These are phyloP conservation scores for Leucopternis melanops DNA, from an alignment of 2,113 vertebrate genomes.

Conservation along the genomic window DNA sequence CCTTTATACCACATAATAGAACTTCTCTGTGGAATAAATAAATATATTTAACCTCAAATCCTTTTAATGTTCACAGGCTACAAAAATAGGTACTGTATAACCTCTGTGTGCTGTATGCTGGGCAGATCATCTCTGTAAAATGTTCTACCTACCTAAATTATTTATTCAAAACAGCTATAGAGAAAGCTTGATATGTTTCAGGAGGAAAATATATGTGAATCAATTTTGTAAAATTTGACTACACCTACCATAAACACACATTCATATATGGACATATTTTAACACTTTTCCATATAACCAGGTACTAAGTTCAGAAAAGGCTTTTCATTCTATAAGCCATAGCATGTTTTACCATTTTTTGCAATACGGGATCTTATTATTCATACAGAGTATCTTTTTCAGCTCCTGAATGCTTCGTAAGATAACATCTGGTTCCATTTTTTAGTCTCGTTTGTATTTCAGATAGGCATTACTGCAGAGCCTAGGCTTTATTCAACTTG, in stretches of 20 bases:
- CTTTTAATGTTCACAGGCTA: not conserved
- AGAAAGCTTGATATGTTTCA: slow-evolving; percentile 28
- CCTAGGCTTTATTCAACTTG: not conserved
- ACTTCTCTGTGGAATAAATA: not conserved
- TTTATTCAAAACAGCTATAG: slow-evolving; percentile 47
- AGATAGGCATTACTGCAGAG: not conserved
- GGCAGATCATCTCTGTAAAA: not conserved
- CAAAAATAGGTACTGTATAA: not conserved
- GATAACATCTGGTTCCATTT: not conserved
- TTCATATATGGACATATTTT: not conserved
- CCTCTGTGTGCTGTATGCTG: not conserved
- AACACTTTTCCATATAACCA: not conserved
- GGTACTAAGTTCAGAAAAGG: not conserved
- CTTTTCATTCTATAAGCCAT: not conserved
- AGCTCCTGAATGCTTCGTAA: not conserved
- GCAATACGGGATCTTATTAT: not conserved
- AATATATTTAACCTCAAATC: slow-evolving; percentile 6
- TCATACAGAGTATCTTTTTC: not conserved
- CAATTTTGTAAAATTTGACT: slow-evolving; percentile 11
- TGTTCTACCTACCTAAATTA: slow-evolving; percentile 37
- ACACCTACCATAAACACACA: not conserved
- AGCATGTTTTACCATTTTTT: not conserved
- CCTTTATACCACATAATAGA: not conserved
- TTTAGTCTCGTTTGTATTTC: not conserved
- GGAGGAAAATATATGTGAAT: slow-evolving; percentile 7